Evolutionary conservation across 2,113 vertebrate genomes (phyloP), one percentile per base, ranked within the genome.

Genomic region (Lampris incognitus): DNA sequence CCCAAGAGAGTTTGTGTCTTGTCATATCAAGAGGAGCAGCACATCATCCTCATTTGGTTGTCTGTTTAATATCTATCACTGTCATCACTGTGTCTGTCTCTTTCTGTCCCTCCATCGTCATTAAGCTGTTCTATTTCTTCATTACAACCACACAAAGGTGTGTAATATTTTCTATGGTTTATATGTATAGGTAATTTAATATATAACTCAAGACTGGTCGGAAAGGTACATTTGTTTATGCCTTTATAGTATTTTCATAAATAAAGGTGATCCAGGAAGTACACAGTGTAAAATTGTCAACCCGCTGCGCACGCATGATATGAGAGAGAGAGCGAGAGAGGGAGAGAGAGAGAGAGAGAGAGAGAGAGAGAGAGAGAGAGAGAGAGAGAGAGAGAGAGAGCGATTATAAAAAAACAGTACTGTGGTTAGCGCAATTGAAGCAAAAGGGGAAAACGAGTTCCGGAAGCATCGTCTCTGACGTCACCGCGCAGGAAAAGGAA

Each of bases 191-290:
- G 69, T 90, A 89, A 91, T 85, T 86, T 89, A 91, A 87, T 89
- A 88, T 80, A 88, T 88, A 62, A 69, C 72, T 69, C 67, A 74
- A 83, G 69, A 79, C 80, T 85, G 77, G 76, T 81, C 48, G 82
- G 51, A 71, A 78, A 58, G 66, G 69, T 79, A 74, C 66, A 74
- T 41, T 40, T 55, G 54, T 57, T 87, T 74, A 88, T 91, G 72
- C 78, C 83, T 73, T 84, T 87, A 24, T 24, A 24, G 24, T 84
- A 83, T 90, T 90, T 91, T 85, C 67, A 70, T 87, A 89, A 90
- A 91, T 88, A 92, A 92, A 91, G 68, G 74, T 82, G 76, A 86
- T 85, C 71, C 73, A 83, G 82, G 78, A 91, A 90, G 83, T 90
- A 89, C 63, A 75, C 73, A 57, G 46, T 56, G 51, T 42, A 87